Evolutionary conservation across 2,888 invertebrate genomes (phyloP).

Genomic region (Melolontha melolontha): DNA sequence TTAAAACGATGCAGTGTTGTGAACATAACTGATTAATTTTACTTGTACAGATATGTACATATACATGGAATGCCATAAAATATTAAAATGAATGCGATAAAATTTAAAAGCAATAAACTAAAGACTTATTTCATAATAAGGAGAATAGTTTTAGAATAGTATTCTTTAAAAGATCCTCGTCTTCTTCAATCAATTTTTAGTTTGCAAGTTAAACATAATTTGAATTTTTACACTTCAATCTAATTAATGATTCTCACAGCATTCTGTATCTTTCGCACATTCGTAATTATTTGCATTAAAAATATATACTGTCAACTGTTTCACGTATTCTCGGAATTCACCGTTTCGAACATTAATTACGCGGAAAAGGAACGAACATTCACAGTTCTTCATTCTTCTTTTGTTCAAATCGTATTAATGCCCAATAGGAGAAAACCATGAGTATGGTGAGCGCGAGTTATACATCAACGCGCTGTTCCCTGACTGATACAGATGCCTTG

Average conservation of each 20-base stretch:
- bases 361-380: constrained; percentile 7
- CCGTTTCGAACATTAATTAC: constrained; percentile 20
- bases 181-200: too few species aligned
- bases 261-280: not conserved
- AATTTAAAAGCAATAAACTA: too few species aligned
- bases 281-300: constrained; percentile 9
- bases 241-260: not conserved
- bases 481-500: constrained; percentile 40
- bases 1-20: too few species aligned
- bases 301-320: constrained; percentile 3
- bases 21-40: too few species aligned
- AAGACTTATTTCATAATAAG: too few species aligned
- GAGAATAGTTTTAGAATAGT: too few species aligned
- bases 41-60: too few species aligned
- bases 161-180: too few species aligned
- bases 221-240: too few species aligned
- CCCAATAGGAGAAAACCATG: not conserved
- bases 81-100: too few species aligned
- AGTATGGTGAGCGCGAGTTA: constrained; percentile 23
- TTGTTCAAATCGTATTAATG: constrained; percentile 21
- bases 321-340: constrained; percentile 1
- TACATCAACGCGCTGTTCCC: constrained; percentile 44
- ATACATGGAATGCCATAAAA: too few species aligned
- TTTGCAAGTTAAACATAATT: too few species aligned
- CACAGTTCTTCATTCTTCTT: constrained; percentile 27